These are phyloP conservation scores for Petrocephalus schoutedeni DNA, from an alignment of 2,797 vertebrate species.

Conservation along the genomic window DNA sequence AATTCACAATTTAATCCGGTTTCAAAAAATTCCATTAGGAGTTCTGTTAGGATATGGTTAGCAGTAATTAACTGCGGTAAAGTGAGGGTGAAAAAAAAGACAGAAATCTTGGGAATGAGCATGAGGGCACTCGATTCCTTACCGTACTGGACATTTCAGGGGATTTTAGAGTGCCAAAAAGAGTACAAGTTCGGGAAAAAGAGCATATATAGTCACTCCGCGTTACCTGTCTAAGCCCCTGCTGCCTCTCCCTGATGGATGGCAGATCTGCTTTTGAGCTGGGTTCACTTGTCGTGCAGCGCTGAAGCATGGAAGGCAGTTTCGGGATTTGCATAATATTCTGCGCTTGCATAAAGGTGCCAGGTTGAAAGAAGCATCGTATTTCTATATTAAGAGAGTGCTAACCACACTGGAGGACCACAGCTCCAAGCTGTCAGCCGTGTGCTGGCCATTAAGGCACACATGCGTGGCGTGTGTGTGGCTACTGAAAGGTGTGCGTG, in stretches of 20 bases:
- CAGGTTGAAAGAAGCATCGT: not conserved
- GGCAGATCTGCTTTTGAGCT: not conserved
- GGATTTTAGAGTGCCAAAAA: not conserved
- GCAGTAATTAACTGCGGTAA: not conserved
- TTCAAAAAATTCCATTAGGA: not conserved
- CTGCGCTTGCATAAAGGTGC: not conserved
- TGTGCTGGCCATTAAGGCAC: not conserved
- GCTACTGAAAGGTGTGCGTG: not conserved
- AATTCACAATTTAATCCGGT: not conserved
- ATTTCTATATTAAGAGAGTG: not conserved
- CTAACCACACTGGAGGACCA: not conserved
- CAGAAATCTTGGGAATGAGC: not conserved
- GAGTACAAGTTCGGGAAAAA: not conserved
- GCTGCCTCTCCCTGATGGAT: not conserved
- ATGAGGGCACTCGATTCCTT: not conserved
- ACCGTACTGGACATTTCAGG: not conserved
- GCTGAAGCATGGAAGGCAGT: not conserved
- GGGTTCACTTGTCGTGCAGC: not conserved
- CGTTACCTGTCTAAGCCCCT: not conserved
- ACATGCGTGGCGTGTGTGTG: not conserved
- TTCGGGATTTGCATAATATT: constrained; percentile 1
- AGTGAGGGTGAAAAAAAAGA: not conserved
- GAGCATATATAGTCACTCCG: not conserved
- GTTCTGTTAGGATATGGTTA: not conserved
- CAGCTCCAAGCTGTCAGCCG: not conserved